Evolutionary conservation across 2,797 vertebrate species (phyloP).

Genomic region (Acridotheres tristis): DNA sequence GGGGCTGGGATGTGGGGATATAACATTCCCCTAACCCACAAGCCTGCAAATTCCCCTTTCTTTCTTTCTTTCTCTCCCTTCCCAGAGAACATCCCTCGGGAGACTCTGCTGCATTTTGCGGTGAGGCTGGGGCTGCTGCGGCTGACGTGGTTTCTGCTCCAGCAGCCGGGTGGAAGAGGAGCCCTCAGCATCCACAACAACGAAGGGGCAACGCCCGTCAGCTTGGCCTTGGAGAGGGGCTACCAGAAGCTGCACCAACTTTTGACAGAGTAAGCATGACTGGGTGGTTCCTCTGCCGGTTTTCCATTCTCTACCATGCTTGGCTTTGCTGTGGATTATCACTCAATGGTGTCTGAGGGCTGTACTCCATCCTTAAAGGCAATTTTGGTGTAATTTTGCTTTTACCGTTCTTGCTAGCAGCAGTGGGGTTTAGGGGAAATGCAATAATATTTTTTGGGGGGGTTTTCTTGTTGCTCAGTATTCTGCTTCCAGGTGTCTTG

Average conservation of each 20-base stretch:
- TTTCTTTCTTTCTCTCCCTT: neutral
- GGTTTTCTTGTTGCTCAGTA: neutral
- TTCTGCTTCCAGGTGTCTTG: neutral
- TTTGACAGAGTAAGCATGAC: conserved; percentile 82
- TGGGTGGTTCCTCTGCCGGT: neutral
- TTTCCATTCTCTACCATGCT: neutral
- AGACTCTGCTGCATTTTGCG: conserved; percentile 94
- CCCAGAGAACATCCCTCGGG: conserved; percentile 85
- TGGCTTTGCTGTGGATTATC: neutral
- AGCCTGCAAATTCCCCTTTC: neutral
- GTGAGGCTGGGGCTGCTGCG: conserved; percentile 88
- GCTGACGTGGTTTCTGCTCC: conserved; percentile 86
- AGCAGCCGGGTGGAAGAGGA: conserved; percentile 86
- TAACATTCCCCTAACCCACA: neutral
- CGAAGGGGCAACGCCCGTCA: conserved; percentile 86
- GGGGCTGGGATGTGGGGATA: neutral
- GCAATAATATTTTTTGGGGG: neutral
- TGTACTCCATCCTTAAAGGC: neutral
- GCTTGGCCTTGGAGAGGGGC: conserved; percentile 84
- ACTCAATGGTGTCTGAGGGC: neutral
- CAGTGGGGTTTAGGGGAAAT: neutral
- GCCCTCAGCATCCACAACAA: conserved; percentile 86
- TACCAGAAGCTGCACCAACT: conserved; percentile 82
- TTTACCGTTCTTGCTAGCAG: neutral
- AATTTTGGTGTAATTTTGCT: neutral